Conservation (phyloP, 2,113 vertebrate species). For the Sinocyclocheilus anshuiensis region DNA sequence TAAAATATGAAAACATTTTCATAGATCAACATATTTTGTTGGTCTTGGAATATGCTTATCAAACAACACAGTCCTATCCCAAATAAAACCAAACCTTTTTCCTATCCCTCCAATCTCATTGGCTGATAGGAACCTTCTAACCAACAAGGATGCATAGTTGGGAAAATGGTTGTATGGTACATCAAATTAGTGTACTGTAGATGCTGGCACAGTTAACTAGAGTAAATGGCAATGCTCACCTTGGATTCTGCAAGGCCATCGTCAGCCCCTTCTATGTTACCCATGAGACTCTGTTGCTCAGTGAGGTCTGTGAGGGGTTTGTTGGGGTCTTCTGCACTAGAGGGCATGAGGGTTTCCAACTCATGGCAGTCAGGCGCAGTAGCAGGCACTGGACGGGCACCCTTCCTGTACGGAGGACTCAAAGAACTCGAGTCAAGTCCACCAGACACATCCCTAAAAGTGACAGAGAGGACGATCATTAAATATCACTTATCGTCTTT, state of each 20-base stretch:
- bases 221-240: constrained; percentile 66
- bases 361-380: constrained; percentile 80
- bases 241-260: constrained; percentile 75
- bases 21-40: neutral
- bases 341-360: constrained; percentile 90
- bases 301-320: constrained; percentile 70
- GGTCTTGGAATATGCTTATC: no score
- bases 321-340: constrained; percentile 70
- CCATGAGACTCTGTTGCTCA: constrained; percentile 81
- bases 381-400: constrained; percentile 72
- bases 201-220: neutral
- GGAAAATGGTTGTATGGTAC: neutral
- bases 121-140: neutral
- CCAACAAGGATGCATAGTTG: neutral
- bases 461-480: constrained; percentile 8
- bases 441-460: constrained; percentile 66
- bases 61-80: no score
- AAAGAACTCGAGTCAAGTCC: constrained; percentile 67
- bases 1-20: no score
- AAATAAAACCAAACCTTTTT: no score
- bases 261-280: constrained; percentile 64
- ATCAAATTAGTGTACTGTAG: neutral
- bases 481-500: neutral
- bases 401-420: constrained; percentile 74
- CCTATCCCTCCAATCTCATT: no score